Evolutionary conservation across 2,797 vertebrate species (phyloP).

Genomic region (Rousettus madagascariensis): DNA sequence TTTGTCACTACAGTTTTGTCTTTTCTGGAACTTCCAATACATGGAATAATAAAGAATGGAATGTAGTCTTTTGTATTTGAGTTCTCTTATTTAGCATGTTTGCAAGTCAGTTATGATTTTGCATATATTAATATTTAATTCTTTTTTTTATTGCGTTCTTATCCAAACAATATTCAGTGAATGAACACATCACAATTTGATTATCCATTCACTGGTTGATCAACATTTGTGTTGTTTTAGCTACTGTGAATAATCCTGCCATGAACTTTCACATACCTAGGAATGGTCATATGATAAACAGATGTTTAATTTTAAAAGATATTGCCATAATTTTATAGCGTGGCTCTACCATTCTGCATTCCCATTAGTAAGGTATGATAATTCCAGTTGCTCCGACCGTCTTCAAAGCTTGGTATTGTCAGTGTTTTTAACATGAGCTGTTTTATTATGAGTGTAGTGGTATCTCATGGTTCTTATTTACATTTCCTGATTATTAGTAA

Average conservation of each 20-base stretch:
- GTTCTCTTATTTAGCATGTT: neutral
- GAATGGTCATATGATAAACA: neutral
- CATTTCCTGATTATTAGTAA: slow-evolving; percentile 16
- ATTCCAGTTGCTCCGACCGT: neutral
- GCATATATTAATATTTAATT: neutral
- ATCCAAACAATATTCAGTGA: neutral
- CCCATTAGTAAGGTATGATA: neutral
- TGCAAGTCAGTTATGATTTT: neutral
- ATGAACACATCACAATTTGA: neutral
- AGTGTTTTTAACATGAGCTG: neutral
- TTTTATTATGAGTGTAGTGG: neutral
- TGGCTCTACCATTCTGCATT: neutral
- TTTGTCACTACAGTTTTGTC: neutral
- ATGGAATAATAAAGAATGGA: neutral
- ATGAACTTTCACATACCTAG: neutral
- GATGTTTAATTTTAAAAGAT: neutral
- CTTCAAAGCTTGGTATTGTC: neutral
- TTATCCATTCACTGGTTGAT: neutral
- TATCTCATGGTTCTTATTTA: neutral
- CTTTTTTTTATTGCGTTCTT: neutral
- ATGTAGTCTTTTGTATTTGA: neutral
- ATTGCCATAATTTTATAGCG: neutral
- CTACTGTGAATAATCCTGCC: neutral
- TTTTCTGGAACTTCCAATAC: neutral
- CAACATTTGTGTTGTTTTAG: neutral